Evolutionary conservation across 2,797 vertebrate genomes (phyloP).

Genomic region (Nannoperca obscura): DNA sequence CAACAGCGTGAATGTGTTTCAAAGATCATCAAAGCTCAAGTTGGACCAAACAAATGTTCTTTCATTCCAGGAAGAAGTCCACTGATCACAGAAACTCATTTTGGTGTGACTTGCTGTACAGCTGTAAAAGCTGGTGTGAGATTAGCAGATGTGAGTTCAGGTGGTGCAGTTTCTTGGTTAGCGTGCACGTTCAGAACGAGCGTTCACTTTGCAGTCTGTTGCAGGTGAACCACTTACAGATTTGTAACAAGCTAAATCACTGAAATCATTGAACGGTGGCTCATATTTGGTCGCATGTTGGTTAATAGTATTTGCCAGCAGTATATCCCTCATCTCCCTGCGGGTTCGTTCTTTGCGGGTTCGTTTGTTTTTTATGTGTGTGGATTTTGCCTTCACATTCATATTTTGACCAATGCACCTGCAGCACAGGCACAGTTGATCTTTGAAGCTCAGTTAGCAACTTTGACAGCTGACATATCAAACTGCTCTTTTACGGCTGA

Average conservation of each 20-base stretch:
- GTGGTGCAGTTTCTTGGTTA: not conserved
- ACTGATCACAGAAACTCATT: not conserved
- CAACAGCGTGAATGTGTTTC: not conserved
- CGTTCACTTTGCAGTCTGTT: not conserved
- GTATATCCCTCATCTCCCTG: not conserved
- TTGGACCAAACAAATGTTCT: not conserved
- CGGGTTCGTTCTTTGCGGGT: not conserved
- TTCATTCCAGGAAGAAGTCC: not conserved
- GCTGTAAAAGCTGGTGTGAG: too few species aligned
- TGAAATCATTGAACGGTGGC: not conserved
- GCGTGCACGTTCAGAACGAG: not conserved
- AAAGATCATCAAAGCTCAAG: not conserved
- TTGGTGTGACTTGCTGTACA: not conserved
- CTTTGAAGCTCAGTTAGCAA: not conserved
- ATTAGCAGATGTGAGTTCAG: not conserved
- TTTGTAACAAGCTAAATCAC: not conserved
- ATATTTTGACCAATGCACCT: constrained; percentile 14
- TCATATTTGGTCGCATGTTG: not conserved
- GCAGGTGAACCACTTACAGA: not conserved
- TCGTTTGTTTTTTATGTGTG: not conserved
- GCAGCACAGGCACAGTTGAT: not conserved
- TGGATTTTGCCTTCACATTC: constrained; percentile 2
- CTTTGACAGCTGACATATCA: not conserved
- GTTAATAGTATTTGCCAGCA: not conserved
- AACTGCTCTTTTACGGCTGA: not conserved